Evolutionary conservation across 2,113 vertebrate species (phyloP).

Genomic region (Pungitius pungitius): DNA sequence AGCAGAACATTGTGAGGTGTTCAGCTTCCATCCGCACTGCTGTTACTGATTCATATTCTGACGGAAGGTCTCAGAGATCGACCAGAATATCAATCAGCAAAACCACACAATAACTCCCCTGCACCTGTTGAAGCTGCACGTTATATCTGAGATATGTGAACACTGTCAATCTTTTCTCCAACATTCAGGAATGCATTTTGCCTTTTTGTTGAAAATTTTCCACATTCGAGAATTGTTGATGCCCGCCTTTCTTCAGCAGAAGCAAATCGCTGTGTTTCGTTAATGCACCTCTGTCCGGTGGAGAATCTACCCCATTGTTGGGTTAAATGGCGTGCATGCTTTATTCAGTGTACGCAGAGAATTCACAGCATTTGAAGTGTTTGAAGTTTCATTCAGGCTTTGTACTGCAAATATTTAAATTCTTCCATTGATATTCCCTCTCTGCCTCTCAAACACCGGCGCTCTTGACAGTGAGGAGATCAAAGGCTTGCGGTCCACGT

Average conservation of each 20-base stretch:
- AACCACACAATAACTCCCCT: constrained; percentile 12
- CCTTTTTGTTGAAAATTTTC: neutral
- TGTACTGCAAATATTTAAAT: constrained; percentile 64
- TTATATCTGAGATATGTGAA: constrained; percentile 25
- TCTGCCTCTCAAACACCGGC: constrained; percentile 38
- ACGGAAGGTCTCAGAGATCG: constrained; percentile 20
- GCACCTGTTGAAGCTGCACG: constrained; percentile 25
- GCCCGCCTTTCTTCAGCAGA: constrained; percentile 2
- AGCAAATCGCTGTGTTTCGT: constrained; percentile 15
- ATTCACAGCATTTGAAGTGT: constrained; percentile 48
- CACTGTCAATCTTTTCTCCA: neutral
- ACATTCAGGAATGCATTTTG: neutral
- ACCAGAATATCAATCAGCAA: constrained; percentile 55
- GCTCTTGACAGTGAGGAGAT: constrained; percentile 50
- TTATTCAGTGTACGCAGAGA: constrained; percentile 9
- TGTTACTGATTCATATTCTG: constrained; percentile 60
- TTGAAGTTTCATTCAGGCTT: constrained; percentile 34
- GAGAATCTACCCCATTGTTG: constrained; percentile 21
- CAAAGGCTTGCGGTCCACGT: constrained; percentile 61
- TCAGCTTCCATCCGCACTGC: constrained; percentile 37
- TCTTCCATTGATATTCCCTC: constrained; percentile 57
- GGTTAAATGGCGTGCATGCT: constrained; percentile 25
- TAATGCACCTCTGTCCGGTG: neutral
- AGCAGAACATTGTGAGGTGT: constrained; percentile 34
- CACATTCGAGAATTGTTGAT: neutral